A percentile compares a stretch with the other conserved stretches of the same genome.
These are phyloP conservation scores for Calcarius ornatus DNA, from an alignment of 2,113 vertebrate genomes.

Conservation along the genomic window DNA sequence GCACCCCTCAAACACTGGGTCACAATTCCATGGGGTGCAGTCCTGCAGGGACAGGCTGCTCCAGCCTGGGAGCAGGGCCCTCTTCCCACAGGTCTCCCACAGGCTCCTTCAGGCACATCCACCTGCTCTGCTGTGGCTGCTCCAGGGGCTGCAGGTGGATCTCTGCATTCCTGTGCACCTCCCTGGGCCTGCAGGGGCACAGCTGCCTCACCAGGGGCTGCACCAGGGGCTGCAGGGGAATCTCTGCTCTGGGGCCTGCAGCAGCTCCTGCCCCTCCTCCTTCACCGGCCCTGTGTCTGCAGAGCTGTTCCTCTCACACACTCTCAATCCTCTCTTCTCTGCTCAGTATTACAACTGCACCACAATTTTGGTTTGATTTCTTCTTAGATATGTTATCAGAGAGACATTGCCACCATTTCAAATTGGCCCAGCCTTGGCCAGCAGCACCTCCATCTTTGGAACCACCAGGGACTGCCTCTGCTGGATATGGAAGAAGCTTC, in stretches of 20 bases:
- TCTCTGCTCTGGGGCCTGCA: rapidly evolving
- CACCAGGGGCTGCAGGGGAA: no score
- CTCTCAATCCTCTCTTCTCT: not conserved
- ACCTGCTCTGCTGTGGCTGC: not conserved
- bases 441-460: rapidly evolving
- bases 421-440: not conserved
- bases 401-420: not conserved
- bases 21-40: not conserved
- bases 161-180: not conserved
- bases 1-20: not conserved
- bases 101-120: not conserved
- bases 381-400: not conserved
- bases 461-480: not conserved
- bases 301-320: rapidly evolving
- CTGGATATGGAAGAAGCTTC: not conserved
- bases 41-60: not conserved
- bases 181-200: not conserved
- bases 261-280: not conserved
- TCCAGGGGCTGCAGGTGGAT: not conserved
- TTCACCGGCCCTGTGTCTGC: not conserved
- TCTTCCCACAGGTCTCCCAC: not conserved
- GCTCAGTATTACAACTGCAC: not conserved
- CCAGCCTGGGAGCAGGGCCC: not conserved
- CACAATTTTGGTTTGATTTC: not conserved
- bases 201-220: not conserved